phyloP scores from a whole-genome alignment of 2,113 vertebrate species.

The Thermophis baileyi region DNA sequence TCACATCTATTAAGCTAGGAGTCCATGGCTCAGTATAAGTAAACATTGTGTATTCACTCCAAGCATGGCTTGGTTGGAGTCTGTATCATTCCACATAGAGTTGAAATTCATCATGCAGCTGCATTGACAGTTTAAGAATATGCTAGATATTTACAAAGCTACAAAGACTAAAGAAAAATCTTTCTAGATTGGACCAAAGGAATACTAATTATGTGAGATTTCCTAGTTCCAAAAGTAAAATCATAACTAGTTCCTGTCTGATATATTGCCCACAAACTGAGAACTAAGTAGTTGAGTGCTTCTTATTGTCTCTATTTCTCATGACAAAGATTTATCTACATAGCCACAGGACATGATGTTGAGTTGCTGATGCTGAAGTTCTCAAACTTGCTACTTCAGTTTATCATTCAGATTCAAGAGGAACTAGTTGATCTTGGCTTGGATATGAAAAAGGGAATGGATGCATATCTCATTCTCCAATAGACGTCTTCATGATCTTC shows the following conservation, averaged over 20 bases:
- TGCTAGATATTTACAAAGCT: neutral
- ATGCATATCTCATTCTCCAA: neutral
- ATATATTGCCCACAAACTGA: neutral
- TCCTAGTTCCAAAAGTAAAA: neutral
- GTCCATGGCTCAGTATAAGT: slow-evolving; percentile 28
- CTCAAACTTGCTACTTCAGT: slow-evolving; percentile 5
- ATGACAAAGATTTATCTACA: neutral
- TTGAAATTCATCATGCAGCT: neutral
- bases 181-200: neutral
- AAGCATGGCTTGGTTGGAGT: slow-evolving; percentile 12
- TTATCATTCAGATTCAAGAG: neutral
- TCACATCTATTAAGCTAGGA: slow-evolving; percentile 2
- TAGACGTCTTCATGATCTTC: neutral
- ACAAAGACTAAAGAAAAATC: neutral
- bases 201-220: neutral
- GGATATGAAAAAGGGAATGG: neutral
- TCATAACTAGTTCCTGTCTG: neutral
- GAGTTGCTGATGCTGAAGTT: neutral
- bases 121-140: slow-evolving; percentile 19
- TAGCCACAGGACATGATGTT: neutral
- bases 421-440: neutral
- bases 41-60: slow-evolving; percentile 21
- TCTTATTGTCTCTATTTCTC: accelerated
- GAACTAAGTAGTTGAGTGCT: slow-evolving; percentile 2
- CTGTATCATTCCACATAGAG: neutral